Conservation (phyloP, 1,140 invertebrate species). For the Drosophila truncata region DNA sequence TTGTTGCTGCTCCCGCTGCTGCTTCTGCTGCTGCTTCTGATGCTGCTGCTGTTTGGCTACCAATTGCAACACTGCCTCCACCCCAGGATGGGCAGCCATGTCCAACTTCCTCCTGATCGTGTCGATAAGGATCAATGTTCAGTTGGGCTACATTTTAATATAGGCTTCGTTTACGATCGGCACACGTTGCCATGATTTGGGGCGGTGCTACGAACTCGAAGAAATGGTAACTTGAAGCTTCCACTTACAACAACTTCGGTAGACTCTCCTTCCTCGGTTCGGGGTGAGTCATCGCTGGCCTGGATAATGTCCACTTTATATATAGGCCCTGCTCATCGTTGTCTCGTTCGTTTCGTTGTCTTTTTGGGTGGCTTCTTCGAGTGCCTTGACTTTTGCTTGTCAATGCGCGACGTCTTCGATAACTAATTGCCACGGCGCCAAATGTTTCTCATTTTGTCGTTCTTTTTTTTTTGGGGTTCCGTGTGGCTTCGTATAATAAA, state of each 20-base stretch:
- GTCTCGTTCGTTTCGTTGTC: constrained; percentile 20
- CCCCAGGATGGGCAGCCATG: constrained; percentile 12
- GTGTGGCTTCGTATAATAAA: constrained; percentile 59
- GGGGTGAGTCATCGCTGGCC: constrained; percentile 37
- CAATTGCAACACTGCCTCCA: constrained; percentile 54
- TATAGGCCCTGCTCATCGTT: constrained; percentile 14
- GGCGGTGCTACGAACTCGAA: constrained; percentile 48
- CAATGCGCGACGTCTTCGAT: constrained; percentile 81
- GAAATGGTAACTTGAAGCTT: neutral
- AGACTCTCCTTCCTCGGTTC: constrained; percentile 6
- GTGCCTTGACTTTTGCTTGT: constrained; percentile 82
- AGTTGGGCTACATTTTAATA: constrained; percentile 74
- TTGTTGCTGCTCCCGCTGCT: constrained; percentile 64
- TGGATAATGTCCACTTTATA: constrained; percentile 53
- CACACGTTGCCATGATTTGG: constrained; percentile 71
- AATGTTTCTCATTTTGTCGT: constrained; percentile 65
- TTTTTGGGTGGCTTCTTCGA: constrained; percentile 72
- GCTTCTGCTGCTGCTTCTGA: too few relatives aligned
- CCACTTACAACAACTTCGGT: constrained; percentile 32
- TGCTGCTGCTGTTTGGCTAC: constrained; percentile 72
- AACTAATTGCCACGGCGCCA: constrained; percentile 82
- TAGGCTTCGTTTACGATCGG: constrained; percentile 21
- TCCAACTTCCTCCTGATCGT: constrained; percentile 39
- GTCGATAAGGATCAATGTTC: constrained; percentile 83
- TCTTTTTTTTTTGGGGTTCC: constrained; percentile 10